Conservation (phyloP, 2,888 invertebrate species). For the Drosophila cracens region DNA sequence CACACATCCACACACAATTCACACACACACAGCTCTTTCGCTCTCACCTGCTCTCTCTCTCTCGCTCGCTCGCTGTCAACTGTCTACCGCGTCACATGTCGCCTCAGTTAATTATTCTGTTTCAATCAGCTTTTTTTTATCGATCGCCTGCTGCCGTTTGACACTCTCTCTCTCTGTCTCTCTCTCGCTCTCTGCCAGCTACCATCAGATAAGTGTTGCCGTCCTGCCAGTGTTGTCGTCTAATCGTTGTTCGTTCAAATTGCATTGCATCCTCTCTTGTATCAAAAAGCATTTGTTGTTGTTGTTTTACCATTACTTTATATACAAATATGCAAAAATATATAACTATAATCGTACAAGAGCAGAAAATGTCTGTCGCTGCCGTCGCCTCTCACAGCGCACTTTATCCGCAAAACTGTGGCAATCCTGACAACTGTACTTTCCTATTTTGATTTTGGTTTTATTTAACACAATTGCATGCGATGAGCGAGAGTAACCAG, state of each 20-base stretch:
- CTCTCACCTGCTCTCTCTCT: conserved; percentile 17
- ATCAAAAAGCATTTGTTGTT: conserved; percentile 69
- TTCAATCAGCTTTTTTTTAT: conserved; percentile 25
- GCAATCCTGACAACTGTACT: conserved; percentile 56
- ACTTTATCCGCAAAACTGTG: conserved; percentile 47
- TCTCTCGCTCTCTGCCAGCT: background rate
- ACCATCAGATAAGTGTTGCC: conserved; percentile 43
- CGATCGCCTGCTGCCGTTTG: conserved; percentile 36
- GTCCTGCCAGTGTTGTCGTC: conserved; percentile 69
- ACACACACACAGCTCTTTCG: conserved; percentile 10
- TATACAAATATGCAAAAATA: conserved; percentile 20
- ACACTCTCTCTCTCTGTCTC: background rate
- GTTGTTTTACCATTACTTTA: conserved; percentile 62
- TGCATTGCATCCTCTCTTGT: conserved; percentile 55
- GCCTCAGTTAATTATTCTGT: conserved; percentile 12
- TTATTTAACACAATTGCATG: conserved; percentile 50
- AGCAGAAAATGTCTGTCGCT: conserved; percentile 69
- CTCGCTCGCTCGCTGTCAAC: conserved; percentile 11
- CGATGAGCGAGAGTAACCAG: conserved; percentile 59
- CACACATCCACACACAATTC: background rate
- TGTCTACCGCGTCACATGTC: conserved; percentile 13
- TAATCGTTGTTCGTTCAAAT: conserved; percentile 71
- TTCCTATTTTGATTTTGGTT: conserved; percentile 25
- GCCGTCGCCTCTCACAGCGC: conserved; percentile 65
- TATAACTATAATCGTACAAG: conserved; percentile 7